Evolutionary conservation across 2,888 invertebrate species (phyloP), one percentile per base, ranked within the genome.

Genomic region (Amphipoea lucens): DNA sequence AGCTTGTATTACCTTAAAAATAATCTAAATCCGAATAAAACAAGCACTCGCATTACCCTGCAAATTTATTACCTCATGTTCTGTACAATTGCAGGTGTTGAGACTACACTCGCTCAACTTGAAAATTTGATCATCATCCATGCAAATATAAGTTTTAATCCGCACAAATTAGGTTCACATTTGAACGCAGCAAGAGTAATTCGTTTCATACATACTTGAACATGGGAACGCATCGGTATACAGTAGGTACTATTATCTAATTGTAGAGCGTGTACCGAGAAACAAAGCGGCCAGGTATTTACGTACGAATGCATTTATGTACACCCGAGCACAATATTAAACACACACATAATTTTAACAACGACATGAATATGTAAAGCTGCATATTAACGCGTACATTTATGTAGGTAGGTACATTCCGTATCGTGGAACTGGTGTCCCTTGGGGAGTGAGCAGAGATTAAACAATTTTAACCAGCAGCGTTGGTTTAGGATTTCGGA

Each of bases 231-330:
- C 73, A 82, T 78, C 74, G 70, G 70, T 70, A 85, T 62, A 82
- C 69, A 85, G 57, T 71, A 81, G 48, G 51, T 71, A 81, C 54
- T 78, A 78, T 85, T 78, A 82, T 86, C 81, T 84, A 87, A 87
- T 85, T 79, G 87, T 72, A 72, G 76, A 78, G 79, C 75, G 65
- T 69, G 72, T 83, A 82, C 78, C 40, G 76, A 77, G 83, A 76
- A 82, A 89, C 87, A 88, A 87, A 89, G 87, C 79, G 74, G 65
- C 70, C 82, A 72, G 80, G 79, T 88, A 88, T 83, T 78, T 88
- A 88, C 78, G 74, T 78, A 68, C 78, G 84, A 81, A 89, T 88
- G 88, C 88, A 88, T 81, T 69, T 79, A 85, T 74, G 72, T 78
- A 79, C 66, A 86, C 76, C 68, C 78, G 76, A 77, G 76, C 45